Conservation (phyloP, 2,888 invertebrate genomes). For the Drosophila aldrichi region DNA sequence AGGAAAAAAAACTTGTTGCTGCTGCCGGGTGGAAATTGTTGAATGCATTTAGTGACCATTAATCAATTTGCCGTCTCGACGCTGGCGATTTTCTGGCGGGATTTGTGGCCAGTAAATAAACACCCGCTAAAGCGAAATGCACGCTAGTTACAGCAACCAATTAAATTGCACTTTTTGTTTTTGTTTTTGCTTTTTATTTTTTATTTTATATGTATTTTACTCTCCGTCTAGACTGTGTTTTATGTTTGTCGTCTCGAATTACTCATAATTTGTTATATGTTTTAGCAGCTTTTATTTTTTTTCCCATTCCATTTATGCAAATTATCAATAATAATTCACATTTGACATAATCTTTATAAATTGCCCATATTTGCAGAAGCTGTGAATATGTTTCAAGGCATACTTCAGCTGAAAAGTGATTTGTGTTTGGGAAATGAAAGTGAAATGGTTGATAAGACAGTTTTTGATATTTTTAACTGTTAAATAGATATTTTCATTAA, state of each 20-base stretch:
- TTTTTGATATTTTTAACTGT: not conserved
- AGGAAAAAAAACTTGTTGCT: slow-evolving; percentile 41
- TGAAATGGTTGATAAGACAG: slow-evolving; percentile 41
- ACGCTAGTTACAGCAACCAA: slow-evolving; percentile 8
- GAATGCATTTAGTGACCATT: slow-evolving; percentile 74
- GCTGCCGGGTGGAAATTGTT: slow-evolving; percentile 71
- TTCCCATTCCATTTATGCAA: slow-evolving; percentile 20
- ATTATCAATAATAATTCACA: slow-evolving; percentile 47
- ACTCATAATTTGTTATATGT: slow-evolving; percentile 35
- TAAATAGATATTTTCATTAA: not conserved
- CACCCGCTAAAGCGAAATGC: slow-evolving; percentile 23
- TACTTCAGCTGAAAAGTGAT: slow-evolving; percentile 4
- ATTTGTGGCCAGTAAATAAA: slow-evolving; percentile 28
- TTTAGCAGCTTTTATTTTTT: slow-evolving; percentile 6
- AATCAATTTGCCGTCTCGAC: slow-evolving; percentile 70
- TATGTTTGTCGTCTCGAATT: slow-evolving; percentile 34
- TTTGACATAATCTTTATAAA: slow-evolving; percentile 54
- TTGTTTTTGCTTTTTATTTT: not conserved
- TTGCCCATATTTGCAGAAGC: slow-evolving; percentile 24
- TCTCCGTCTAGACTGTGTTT: slow-evolving; percentile 23
- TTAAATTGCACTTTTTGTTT: slow-evolving; percentile 14
- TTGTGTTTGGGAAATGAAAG: slow-evolving; percentile 35
- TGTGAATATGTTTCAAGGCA: slow-evolving; percentile 1
- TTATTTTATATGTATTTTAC: too few relatives aligned
- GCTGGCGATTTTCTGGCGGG: slow-evolving; percentile 37